A percentile compares a stretch with the other conserved stretches of the same genome.
Evolutionary conservation across 2,113 vertebrate genomes (phyloP).

Genomic region (Pardalotus punctatus): DNA sequence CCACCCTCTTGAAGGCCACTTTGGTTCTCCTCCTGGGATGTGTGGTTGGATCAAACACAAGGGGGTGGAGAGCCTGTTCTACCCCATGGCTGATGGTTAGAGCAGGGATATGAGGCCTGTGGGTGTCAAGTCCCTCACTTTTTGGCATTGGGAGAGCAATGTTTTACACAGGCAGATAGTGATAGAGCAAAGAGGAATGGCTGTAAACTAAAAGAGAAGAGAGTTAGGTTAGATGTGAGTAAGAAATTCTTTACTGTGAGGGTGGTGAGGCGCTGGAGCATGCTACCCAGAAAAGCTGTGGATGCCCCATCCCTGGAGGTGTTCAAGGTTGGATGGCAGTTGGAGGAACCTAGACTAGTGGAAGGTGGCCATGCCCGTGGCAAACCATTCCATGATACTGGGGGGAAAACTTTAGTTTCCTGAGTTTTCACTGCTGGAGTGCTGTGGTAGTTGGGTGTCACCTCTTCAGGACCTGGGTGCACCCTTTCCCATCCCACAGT

Average conservation of each 20-base stretch:
- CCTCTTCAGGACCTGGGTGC: not conserved
- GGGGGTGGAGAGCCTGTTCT: not conserved
- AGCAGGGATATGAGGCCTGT: not conserved
- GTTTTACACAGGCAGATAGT: not conserved
- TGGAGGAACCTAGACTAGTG: not conserved
- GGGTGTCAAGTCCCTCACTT: not conserved
- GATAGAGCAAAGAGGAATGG: not conserved
- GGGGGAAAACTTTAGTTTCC: not conserved
- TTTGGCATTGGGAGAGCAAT: not conserved
- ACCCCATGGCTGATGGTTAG: not conserved
- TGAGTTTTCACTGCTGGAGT: not conserved
- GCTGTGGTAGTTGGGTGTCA: not conserved
- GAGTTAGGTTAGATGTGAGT: not conserved
- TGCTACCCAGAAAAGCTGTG: not conserved
- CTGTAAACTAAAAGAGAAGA: not conserved
- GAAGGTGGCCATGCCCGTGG: not conserved
- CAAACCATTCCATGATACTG: not conserved
- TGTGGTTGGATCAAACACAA: rapidly evolving
- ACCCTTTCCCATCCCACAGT: not conserved
- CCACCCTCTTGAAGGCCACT: not conserved
- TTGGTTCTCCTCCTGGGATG: not conserved
- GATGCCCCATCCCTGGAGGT: not conserved
- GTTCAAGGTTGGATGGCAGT: not conserved
- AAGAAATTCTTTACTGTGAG: not conserved
- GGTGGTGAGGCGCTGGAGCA: not conserved